Evolutionary conservation across 1,140 invertebrate species (phyloP), one percentile per base, ranked within the genome.

Genomic region (Lucilia cuprina): DNA sequence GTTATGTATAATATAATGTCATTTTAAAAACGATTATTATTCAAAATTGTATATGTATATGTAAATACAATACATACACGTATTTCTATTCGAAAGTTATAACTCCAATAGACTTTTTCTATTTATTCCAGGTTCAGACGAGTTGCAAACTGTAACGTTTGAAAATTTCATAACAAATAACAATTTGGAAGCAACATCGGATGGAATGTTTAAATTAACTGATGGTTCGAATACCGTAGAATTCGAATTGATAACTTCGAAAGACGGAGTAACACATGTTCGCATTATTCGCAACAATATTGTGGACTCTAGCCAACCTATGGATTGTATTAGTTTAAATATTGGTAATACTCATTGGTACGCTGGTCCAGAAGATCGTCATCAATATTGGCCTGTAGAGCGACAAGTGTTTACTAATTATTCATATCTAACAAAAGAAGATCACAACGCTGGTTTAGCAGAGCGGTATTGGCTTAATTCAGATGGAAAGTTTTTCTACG

Each of bases 381-480:
- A 93, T 25, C 94, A 94, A 84, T 93, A 93, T 84, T 95, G 94
- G 94, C 95, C 95, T 0, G 92, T 95, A n/a, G 93, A 95, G 86
- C 90, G 93, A 9, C 92, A 94, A 86, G 90, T 90, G 2, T 92
- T 93, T 10, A 90, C 91, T 0, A 93, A 94, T 77, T 93, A 93
- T 86, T 92, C 94, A 0, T 94, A 95, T 86, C 85, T 95, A 17
- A 93, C 94, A 19, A 94, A 94, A 75, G 94, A 95, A 87, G 91
- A 91, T 7, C 91, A 92, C 75, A 95, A 94, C 89, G 93, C 93
- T 87, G 95, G 93, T 7, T 90, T 96, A 0, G 91, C 94, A 0
- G 96, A 96, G 87, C 94, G 94, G 5, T 96, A 96, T 87, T 97
- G 96, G 95, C 88, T 96, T 1, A 95, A 93, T 82, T 95, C 95